Conservation (phyloP, 2,113 vertebrate genomes). For the Pelecanus crispus region DNA sequence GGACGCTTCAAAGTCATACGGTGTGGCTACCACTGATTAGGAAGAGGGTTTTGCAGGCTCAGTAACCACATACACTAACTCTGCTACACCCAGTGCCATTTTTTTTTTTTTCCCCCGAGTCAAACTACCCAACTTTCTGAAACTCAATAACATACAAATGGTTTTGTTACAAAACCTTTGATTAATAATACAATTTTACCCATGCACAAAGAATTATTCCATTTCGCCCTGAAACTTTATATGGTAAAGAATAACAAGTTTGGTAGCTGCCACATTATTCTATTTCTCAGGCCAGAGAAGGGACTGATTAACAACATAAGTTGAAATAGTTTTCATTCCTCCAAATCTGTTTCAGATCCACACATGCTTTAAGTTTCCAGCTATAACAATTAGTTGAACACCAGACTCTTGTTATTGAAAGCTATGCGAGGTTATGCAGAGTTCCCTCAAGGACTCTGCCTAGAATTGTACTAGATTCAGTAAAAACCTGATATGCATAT, state of each 20-base stretch:
- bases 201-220: not conserved
- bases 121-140: not conserved
- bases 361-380: not conserved
- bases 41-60: not conserved
- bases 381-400: not conserved
- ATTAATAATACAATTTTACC: not conserved
- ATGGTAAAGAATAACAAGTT: not conserved
- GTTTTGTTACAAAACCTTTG: not conserved
- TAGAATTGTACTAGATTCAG: not conserved
- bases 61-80: not conserved
- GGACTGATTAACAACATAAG: accelerated
- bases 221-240: not conserved
- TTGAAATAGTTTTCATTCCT: not conserved
- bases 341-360: not conserved
- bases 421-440: not conserved
- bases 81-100: not conserved
- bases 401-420: not conserved
- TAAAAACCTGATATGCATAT: not conserved
- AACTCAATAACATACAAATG: not conserved
- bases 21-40: not conserved
- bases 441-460: not conserved
- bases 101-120: not conserved
- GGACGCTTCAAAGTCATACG: not conserved
- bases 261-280: not conserved
- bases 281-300: not conserved